These are phyloP conservation scores for Mirounga angustirostris DNA, from an alignment of 2,113 vertebrate species.

Conservation along the genomic window DNA sequence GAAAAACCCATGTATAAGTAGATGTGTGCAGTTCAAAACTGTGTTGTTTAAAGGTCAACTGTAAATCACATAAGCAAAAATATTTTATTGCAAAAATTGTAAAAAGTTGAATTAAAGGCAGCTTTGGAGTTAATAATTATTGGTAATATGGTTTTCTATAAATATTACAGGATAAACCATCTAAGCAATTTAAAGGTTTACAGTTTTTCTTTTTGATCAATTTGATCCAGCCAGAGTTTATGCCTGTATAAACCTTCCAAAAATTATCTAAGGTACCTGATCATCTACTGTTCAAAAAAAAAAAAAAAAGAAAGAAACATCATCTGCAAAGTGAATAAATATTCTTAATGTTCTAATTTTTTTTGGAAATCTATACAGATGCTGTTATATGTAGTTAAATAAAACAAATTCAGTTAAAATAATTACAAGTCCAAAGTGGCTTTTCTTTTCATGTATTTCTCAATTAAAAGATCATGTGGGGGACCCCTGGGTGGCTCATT, in stretches of 20 bases:
- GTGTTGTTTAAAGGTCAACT: neutral
- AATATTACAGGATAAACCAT: neutral
- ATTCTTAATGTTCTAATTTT: neutral
- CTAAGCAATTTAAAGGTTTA: neutral
- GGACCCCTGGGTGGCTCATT: neutral
- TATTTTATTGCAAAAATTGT: neutral
- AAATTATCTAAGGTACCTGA: neutral
- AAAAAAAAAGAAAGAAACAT: neutral
- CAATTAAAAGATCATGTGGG: neutral
- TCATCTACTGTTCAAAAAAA: neutral
- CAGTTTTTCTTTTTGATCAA: neutral
- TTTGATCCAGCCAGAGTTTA: slow-evolving; percentile 22
- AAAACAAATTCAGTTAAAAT: neutral
- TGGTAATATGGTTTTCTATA: neutral
- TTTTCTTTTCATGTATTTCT: neutral
- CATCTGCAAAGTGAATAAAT: neutral
- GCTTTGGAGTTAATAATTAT: neutral
- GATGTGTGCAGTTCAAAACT: neutral
- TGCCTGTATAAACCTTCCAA: neutral
- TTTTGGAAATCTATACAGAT: neutral
- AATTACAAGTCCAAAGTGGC: neutral
- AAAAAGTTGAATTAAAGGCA: neutral
- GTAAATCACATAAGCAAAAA: slow-evolving; percentile 6
- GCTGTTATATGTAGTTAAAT: neutral
- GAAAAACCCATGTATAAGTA: neutral